Conservation (phyloP, 2,113 vertebrate species). For the Rhombomys opimus region DNA sequence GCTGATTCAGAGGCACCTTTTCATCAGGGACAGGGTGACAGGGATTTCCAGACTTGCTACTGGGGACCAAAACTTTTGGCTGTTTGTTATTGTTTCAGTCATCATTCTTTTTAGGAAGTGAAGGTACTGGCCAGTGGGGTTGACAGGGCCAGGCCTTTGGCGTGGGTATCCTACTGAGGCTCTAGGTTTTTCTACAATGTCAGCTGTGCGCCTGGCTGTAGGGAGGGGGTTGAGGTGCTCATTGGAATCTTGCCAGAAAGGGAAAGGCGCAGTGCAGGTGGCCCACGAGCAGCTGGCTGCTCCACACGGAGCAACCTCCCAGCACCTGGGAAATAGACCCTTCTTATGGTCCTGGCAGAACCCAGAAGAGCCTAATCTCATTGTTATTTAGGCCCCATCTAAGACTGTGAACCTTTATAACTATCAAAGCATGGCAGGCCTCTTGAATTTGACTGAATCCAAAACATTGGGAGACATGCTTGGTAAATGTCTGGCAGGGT, state of each 20-base stretch:
- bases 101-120: neutral
- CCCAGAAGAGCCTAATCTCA: neutral
- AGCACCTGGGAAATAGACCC: neutral
- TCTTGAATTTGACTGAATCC: neutral
- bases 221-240: neutral
- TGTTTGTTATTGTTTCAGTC: neutral
- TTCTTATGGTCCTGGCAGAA: accelerated
- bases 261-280: too few species aligned
- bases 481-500: neutral
- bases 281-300: neutral
- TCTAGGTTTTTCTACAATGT: too few species aligned
- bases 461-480: neutral
- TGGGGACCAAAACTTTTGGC: neutral
- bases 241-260: neutral
- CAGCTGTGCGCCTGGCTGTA: accelerated
- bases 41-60: neutral
- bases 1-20: constrained; percentile 51
- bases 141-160: neutral
- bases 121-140: neutral
- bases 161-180: neutral
- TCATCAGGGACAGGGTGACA: neutral
- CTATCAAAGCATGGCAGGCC: neutral
- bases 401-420: neutral
- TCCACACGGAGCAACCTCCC: neutral
- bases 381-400: neutral